Base-by-base conservation (phyloP, 2,797 vertebrate species). In the Hoplostethus atlanticus region DNA sequence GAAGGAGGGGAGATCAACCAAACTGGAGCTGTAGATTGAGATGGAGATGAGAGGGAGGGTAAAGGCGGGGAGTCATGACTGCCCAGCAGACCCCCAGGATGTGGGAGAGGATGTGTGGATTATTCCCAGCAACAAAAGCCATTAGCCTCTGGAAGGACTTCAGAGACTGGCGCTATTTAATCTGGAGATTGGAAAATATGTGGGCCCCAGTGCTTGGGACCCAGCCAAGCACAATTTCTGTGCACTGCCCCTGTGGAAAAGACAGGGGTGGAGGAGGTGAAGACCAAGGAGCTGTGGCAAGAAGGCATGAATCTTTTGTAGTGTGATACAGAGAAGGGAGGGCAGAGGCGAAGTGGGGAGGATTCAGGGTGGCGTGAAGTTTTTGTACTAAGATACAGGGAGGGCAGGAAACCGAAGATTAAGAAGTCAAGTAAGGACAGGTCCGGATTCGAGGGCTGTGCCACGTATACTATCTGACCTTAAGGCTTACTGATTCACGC, bases 101-200 rank as follows among this genome's bases (percentile, higher is more conserved):
- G 94, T 95, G 92, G 92, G 93, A 95, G 94, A 95, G 94, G 94
- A 96, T 95, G 94, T 95, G 94, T 90, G 92, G 93, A 94, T 95
- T 94, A 95, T 95, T 94, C 91, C 92, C 92, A 94, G 93, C 92
- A 95, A 95, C 94, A 95, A 95, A 95, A 94, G 94, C 95, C 92
- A 94, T 96, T 95, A 94, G 92, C 77, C 87, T 78, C 88, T 96
- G 94, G 94, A 96, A 92, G 58, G 85, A 95, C 94, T 94, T 96
- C 94, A 95, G 93, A 96, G 92, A 93, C 87, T 80, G 86, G 88
- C 64, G 90, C 90, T 91, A 93, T 95, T 95, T 95, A 95, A 95
- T 95, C 93, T 95, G 79, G 90, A 94, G 91, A 94, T 94, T 94
- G 91, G 87, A 92, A 95, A 93, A 91, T 94, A 94, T 94, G 93